Base-by-base conservation (phyloP, 2,113 vertebrate genomes). In the Rutilus rutilus region DNA sequence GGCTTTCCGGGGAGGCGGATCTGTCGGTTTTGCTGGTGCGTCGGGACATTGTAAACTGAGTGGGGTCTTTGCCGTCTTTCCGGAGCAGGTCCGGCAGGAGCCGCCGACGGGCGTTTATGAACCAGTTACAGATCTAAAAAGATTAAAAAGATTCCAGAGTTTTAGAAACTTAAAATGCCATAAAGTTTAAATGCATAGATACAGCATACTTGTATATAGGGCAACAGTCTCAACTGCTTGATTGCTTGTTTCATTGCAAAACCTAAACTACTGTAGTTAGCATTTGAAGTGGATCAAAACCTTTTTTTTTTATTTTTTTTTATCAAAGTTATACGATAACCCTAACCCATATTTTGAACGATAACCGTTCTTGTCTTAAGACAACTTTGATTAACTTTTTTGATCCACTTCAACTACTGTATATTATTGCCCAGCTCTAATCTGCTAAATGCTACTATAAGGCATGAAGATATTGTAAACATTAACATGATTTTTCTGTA, bases 111-210 rank as follows among this genome's bases (percentile, higher is more conserved):
- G 98, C 98, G 0, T 99, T 99, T 92, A 99, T 99, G 91, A 99
- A 99, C 98, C 98, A 99, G 93, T 99, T 99, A 89, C 97, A 99
- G 86, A 99, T 98, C 98, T 99, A 90, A 59, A 50, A 86, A 42
- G 2, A 42, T 42, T 6, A 91, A 39, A 33, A 4, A 33, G 30
- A 33, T 33, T 33, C 17, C 19, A 83, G 10, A 45, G 42, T 14
- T 6, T 64, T 45, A 65, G 89, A 23, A 85, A 74, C 50, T 15
- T 59, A 21, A 3, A 0, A 64, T 39, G 0, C 21, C 12, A 75
- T 65, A 59, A 77, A 83, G 78, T 65, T 42, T 57, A 80, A 42
- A 0, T 4, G 0, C 36, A 47, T 25, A 27, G 15, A 80, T 60
- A 59, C 78, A n/a, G 21, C 17, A 54, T 8, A 57, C 19, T 57